Conservation (phyloP, 2,888 invertebrate genomes). For the Serrognathus titanus region DNA sequence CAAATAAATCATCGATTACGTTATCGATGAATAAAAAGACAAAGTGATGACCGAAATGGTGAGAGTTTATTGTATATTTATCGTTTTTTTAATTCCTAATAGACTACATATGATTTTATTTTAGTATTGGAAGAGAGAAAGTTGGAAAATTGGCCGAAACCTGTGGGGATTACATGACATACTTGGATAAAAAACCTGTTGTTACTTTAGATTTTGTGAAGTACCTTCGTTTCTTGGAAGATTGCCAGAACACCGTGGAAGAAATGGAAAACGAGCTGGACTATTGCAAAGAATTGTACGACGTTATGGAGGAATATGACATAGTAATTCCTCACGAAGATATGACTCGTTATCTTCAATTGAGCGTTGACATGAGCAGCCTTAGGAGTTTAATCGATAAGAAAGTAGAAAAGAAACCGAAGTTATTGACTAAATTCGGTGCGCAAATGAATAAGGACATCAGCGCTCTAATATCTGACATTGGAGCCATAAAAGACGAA, state of each 20-base stretch:
- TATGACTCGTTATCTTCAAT: conserved; percentile 59
- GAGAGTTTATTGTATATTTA: conserved; percentile 1
- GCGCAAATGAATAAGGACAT: conserved; percentile 76
- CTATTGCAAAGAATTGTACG: conserved; percentile 78
- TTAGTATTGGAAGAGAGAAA: conserved; percentile 62
- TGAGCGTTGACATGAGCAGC: conserved; percentile 60
- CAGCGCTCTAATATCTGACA: conserved; percentile 65
- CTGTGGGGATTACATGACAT: conserved; percentile 61
- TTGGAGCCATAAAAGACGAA: conserved; percentile 70
- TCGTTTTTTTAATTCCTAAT: too few relatives aligned
- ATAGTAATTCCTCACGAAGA: conserved; percentile 73
- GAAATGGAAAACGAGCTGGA: conserved; percentile 70
- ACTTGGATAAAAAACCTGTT: conserved; percentile 62
- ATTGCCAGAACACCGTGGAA: conserved; percentile 55
- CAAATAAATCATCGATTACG: too few relatives aligned
- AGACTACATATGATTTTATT: conserved; percentile 7
- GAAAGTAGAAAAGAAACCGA: conserved; percentile 64
- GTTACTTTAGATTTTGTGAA: conserved; percentile 70
- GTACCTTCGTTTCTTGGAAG: conserved; percentile 68
- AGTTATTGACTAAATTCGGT: conserved; percentile 68
- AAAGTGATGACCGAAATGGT: background rate
- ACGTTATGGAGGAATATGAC: conserved; percentile 76
- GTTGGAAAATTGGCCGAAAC: conserved; percentile 55
- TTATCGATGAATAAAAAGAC: background rate
- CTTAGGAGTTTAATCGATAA: conserved; percentile 69